Evolutionary conservation across 2,797 vertebrate species (phyloP), one percentile per base, ranked within the genome.

Genomic region (Crocodylus rhombifer): DNA sequence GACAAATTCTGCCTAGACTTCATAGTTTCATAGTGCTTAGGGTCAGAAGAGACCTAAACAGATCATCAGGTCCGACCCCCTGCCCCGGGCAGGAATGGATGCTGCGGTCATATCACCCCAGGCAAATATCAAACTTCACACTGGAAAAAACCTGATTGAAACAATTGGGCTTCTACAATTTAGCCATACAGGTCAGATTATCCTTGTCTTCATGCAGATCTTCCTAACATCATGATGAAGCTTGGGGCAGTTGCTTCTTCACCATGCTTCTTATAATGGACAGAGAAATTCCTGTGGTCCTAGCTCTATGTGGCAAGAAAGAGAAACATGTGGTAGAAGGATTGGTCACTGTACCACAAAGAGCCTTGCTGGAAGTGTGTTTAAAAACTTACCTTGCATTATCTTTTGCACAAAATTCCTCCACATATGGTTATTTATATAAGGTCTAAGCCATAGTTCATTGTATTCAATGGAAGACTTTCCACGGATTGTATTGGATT

Each of bases 401-500:
- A 77, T 84, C 26, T 57, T 90, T 87, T 91, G 2, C 36, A 0
- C 1, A n/a, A 56, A 90, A 18, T 28, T 79, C 88, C 77, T 60
- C 51, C 60, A 4, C 69, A 2, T 69, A 3, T 36, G 80, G 1
- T 3, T 92, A 2, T 82, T 87, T 65, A 28, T 60, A 9, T 33
- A 26, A 73, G 17, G 3, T 25, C n/a, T 87, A 62, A 79, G 67
- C 16, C 83, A 58, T 67, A 90, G 8, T 15, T 85, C 81, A 62
- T 42, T 79, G 55, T 71, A 60, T 21, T 75, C 63, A 8, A 83
- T 23, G 23, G 86, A 84, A 89, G 6, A 26, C 61, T 60, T 10
- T 65, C 21, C 63, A 21, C 16, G 1, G 1, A 4, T 78, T 33
- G 12, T 0, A 0, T 12, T 56, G 14, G 60, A 20, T 30, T 88